Base-by-base conservation (phyloP, 2,113 vertebrate genomes). In the Scopus umbretta region DNA sequence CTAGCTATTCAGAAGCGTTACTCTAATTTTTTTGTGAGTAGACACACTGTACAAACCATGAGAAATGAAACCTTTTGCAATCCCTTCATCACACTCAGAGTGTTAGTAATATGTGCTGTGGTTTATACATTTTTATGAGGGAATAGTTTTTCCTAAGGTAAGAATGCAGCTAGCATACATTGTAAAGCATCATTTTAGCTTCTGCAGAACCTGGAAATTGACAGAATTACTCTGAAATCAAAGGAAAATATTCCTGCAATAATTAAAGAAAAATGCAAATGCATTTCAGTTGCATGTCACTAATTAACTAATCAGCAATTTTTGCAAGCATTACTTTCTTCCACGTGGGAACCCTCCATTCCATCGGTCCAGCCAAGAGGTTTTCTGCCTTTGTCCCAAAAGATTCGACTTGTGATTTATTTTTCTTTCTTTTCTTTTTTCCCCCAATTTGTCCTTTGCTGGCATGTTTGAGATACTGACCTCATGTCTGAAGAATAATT, bases 341-440 rank as follows among this genome's bases (percentile, higher is more conserved):
- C 72, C 52, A 30, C 42, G 0, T 58, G 49, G 18, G 40, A 91
- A 71, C 78, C 11, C 38, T 84, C 53, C 26, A 86, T 43, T 95
- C 65, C 80, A 59, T 61, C 76, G 66, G 43, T 85, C 53, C 68
- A 94, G 49, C 15, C 43, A 71, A 81, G 73, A 68, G 40, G 66
- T 96, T 97, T 96, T 96, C 95, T 97, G 97, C 94, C 96, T 97
- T 97, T 96, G 93, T 96, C 93, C 93, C 88, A 94, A 80, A 91
- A 76, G 70, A 91, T 89, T 91, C 67, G 34, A 53, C 73, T 61
- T 87, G 47, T 91, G 81, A 34, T 88, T 73, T 93, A 29, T 36
- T 58, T 79, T 53, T 40, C 20, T 47, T 43, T 74, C 11, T 52
- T 81, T 59, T 43, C 13, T 49, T 74, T 62, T 65, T 53, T 13